Conservation (phyloP, 1,140 invertebrate species). For the Pteromalus puparum region DNA sequence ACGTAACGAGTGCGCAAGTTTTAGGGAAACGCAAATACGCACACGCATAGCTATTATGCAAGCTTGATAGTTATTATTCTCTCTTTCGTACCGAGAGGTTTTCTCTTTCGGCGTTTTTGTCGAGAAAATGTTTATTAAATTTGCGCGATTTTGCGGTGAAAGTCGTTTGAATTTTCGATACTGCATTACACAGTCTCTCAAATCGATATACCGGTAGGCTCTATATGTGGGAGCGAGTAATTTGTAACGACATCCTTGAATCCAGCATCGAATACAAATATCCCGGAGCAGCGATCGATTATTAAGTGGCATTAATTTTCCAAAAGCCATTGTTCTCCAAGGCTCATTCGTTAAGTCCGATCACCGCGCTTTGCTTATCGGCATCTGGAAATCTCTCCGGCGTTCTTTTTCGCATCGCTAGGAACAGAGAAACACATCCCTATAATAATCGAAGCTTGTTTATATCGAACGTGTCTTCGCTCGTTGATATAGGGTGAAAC, state of each 20-base stretch:
- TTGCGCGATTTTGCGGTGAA: not conserved
- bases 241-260: not conserved
- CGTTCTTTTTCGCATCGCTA: constrained; percentile 14
- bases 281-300: not conserved
- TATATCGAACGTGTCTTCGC: not conserved
- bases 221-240: not conserved
- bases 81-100: too few species aligned
- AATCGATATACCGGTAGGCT: too few species aligned
- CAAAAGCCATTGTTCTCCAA: constrained; percentile 30
- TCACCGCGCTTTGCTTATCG: constrained; percentile 12
- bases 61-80: not conserved
- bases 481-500: constrained; percentile 33
- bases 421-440: constrained; percentile 26
- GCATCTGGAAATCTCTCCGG: constrained; percentile 16
- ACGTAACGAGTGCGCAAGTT: not conserved
- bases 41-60: not conserved
- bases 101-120: not conserved
- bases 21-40: not conserved
- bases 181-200: too few species aligned
- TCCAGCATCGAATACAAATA: constrained; percentile 9
- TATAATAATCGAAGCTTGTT: not conserved
- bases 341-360: not conserved
- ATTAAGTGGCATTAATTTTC: constrained; percentile 43
- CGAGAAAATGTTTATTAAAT: not conserved
- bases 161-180: not conserved